Conservation (phyloP, 2,113 vertebrate genomes). For the Suricata suricatta region DNA sequence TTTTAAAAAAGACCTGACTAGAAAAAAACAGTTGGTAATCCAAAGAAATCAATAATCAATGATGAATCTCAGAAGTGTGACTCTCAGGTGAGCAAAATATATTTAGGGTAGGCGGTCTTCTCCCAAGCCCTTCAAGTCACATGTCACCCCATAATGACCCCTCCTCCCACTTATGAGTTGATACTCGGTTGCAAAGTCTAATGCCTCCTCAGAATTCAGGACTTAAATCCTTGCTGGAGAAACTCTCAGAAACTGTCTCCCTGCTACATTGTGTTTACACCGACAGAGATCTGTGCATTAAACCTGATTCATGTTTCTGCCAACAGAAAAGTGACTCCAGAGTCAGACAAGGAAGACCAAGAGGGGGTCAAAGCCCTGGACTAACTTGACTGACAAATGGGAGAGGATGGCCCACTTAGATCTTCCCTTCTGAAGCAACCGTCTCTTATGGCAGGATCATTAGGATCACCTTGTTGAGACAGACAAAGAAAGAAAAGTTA, state of each 20-base stretch:
- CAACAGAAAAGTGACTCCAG: conserved; percentile 57
- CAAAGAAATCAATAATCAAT: neutral
- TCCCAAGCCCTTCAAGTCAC: neutral
- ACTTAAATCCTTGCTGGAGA: neutral
- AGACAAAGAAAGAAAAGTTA: conserved; percentile 55
- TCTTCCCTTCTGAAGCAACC: conserved; percentile 13
- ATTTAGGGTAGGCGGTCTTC: neutral
- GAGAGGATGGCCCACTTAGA: neutral
- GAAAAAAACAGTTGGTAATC: neutral
- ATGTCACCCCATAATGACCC: neutral
- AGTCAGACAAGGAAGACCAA: conserved; percentile 60
- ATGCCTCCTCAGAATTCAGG: conserved; percentile 14
- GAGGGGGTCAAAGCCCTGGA: conserved; percentile 76
- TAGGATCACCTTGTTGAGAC: neutral
- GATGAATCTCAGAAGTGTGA: neutral
- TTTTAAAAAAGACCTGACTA: neutral
- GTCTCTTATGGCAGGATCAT: neutral
- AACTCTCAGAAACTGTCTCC: neutral
- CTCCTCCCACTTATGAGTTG: neutral
- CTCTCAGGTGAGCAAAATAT: neutral
- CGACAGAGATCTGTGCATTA: neutral
- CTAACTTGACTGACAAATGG: neutral
- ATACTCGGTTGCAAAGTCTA: conserved; percentile 11
- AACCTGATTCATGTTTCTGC: conserved; percentile 32
- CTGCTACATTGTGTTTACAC: neutral